These are phyloP conservation scores for Drosophila lowei DNA, from an alignment of 1,140 invertebrate genomes.

Conservation along the genomic window DNA sequence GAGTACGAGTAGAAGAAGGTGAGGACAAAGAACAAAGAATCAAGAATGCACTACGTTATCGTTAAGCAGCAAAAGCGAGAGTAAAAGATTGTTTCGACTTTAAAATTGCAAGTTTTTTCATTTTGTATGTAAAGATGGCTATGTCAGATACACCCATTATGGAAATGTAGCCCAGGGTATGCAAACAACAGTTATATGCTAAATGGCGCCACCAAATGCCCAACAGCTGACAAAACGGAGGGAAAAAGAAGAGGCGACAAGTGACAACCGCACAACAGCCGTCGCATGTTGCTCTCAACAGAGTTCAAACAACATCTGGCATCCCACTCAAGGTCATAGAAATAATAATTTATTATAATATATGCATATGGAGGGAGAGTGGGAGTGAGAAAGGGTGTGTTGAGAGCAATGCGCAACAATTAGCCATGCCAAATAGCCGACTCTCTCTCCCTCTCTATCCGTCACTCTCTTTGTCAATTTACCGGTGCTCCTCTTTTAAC, in stretches of 20 bases:
- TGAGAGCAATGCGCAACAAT: slow-evolving; percentile 18
- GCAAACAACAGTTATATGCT: slow-evolving; percentile 33
- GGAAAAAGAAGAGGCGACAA: slow-evolving; percentile 17
- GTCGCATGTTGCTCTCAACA: slow-evolving; percentile 17
- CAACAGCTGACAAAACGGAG: slow-evolving; percentile 39
- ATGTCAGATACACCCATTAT: background rate
- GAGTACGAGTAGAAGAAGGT: slow-evolving; percentile 27
- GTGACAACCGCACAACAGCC: slow-evolving; percentile 8
- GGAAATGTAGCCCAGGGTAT: slow-evolving; percentile 18
- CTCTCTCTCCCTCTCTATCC: slow-evolving; percentile 1
- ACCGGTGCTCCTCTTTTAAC: slow-evolving; percentile 1
- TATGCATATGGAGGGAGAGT: slow-evolving; percentile 23
- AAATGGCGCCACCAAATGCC: slow-evolving; percentile 20
- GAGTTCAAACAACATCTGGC: slow-evolving; percentile 38
- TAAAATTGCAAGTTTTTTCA: background rate
- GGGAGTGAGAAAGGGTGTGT: background rate
- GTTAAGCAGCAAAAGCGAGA: slow-evolving; percentile 23
- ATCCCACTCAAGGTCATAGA: slow-evolving; percentile 52
- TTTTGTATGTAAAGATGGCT: background rate
- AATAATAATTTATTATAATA: slow-evolving; percentile 46
- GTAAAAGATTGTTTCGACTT: slow-evolving; percentile 21
- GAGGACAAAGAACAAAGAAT: slow-evolving; percentile 34
- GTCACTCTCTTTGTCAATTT: background rate
- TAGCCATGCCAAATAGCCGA: background rate
- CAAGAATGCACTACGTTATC: slow-evolving; percentile 32